Percentiles rank a stretch among this genome's conserved stretches.
These are phyloP conservation scores for Horisme vitalbata DNA, from an alignment of 2,888 invertebrate species.

Conservation along the genomic window DNA sequence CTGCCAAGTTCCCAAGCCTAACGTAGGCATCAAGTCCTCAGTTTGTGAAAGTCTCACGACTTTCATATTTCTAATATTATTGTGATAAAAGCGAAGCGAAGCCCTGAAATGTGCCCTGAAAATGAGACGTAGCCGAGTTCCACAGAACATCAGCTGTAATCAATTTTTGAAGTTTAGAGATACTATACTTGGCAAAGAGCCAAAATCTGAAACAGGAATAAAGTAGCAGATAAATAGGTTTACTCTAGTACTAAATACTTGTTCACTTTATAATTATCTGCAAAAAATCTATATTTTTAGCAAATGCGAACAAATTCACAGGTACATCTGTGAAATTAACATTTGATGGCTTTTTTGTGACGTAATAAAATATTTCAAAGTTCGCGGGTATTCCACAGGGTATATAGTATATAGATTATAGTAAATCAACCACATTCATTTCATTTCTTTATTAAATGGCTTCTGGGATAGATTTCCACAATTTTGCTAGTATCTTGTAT, in stretches of 20 bases:
- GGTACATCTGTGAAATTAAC: no score
- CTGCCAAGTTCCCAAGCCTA: slow-evolving; percentile 90
- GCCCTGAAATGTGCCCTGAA: slow-evolving; percentile 39
- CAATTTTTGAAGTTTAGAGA: slow-evolving; percentile 40
- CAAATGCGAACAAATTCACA: no score
- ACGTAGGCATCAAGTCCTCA: slow-evolving; percentile 84
- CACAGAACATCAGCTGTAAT: slow-evolving; percentile 48
- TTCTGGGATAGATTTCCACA: no score
- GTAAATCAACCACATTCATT: no score
- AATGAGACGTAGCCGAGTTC: slow-evolving; percentile 39
- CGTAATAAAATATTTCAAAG: slow-evolving; percentile 24
- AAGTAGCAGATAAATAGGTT: no score
- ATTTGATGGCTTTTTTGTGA: no score
- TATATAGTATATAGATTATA: no score
- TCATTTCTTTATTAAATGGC: no score
- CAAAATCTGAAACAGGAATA: slow-evolving; percentile 38
- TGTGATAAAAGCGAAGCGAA: slow-evolving; percentile 41
- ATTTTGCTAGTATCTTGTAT: no score
- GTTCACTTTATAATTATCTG: background rate
- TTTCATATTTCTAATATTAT: slow-evolving; percentile 66
- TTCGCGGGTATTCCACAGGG: no score
- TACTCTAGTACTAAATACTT: no score
- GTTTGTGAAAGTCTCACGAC: slow-evolving; percentile 70
- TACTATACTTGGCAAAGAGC: slow-evolving; percentile 57
- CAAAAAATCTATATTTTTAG: no score